Conservation (phyloP, 2,888 invertebrate genomes). For the Sturmia bella region DNA sequence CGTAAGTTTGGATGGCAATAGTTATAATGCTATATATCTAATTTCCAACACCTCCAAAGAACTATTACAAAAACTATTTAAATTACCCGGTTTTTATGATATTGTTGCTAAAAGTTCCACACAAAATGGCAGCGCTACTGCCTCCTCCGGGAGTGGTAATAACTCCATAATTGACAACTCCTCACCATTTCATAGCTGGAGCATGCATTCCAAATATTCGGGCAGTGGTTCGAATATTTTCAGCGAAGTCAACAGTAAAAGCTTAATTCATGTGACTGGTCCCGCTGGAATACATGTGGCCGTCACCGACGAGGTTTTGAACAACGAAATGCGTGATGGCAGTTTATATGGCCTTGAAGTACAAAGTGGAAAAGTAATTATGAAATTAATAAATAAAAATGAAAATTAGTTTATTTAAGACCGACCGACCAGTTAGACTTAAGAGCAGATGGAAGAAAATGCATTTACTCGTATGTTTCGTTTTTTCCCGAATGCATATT, state of each 20-base stretch:
- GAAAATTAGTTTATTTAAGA: slow-evolving; percentile 72
- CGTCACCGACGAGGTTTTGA: slow-evolving; percentile 92
- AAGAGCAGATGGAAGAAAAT: slow-evolving; percentile 21
- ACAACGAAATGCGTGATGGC: slow-evolving; percentile 89
- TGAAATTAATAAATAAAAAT: slow-evolving; percentile 82
- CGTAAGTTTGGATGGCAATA: slow-evolving; percentile 87
- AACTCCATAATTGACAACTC: slow-evolving; percentile 73
- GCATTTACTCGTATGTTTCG: slow-evolving; percentile 21
- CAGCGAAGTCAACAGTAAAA: slow-evolving; percentile 82
- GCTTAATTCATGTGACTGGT: slow-evolving; percentile 89
- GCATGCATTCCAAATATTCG: slow-evolving; percentile 81
- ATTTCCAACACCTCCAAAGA: slow-evolving; percentile 86
- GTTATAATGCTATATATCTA: slow-evolving; percentile 92
- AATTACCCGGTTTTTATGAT: slow-evolving; percentile 83
- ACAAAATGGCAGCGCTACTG: slow-evolving; percentile 69
- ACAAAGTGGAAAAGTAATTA: slow-evolving; percentile 82
- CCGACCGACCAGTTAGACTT: neutral
- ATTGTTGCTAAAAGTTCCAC: slow-evolving; percentile 77
- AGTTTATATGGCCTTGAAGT: slow-evolving; percentile 86
- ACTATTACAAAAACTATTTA: slow-evolving; percentile 85
- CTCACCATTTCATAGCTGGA: slow-evolving; percentile 74
- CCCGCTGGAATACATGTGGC: slow-evolving; percentile 92
- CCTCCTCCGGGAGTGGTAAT: slow-evolving; percentile 49
- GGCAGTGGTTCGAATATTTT: slow-evolving; percentile 82
- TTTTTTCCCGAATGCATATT: neutral